Evolutionary conservation across 2,113 vertebrate species (phyloP), one percentile per base, ranked within the genome.

Genomic region (Pleuronectes platessa): DNA sequence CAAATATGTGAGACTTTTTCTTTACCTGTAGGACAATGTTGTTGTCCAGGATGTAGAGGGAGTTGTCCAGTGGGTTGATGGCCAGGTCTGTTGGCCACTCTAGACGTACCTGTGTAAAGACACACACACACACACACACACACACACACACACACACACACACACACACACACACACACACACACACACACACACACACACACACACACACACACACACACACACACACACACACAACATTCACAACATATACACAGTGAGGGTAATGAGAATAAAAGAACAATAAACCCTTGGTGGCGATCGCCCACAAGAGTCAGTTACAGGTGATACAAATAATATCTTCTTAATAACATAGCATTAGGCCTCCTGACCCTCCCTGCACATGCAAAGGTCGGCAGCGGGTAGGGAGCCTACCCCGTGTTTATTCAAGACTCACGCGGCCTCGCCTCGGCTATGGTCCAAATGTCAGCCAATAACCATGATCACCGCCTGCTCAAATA

Each of bases 61-160:
- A 99, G 81, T 99, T 97, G 93, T 99, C 98, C 78, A 99, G 88
- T 0, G 98, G 98, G 90, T 97, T 99, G 83, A 99, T 94, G 0
- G 96, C 95, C 67, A 99, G 96, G 87, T 98, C 98, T 74, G 98
- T 98, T 3, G 98, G 98, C 97, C 97, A 99, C 88, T 99, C 98
- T 75, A 99, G 93, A 24, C 97, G 94, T 58, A 99, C 97, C 98
- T 99, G 91, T 55, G 9, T 15, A 73, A 27, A 2, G 10, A 77
- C 31, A 81, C 68, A 79, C 4, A 18, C 31, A 71, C 11, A 58
- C 5, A 21, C 27, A 77, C 27, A 27, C 27, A 27, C 27, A 27
- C 27, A 27, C 27, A 27, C 27, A 27, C 27, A 27, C 27, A 27
- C 27, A 27, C 27, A 27, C 27, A 27, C 27, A 27, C 7, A 76